Percentiles rank a stretch among this genome's conserved stretches.
Conservation (phyloP, 2,113 vertebrate species). For the Eidolon helvum region DNA sequence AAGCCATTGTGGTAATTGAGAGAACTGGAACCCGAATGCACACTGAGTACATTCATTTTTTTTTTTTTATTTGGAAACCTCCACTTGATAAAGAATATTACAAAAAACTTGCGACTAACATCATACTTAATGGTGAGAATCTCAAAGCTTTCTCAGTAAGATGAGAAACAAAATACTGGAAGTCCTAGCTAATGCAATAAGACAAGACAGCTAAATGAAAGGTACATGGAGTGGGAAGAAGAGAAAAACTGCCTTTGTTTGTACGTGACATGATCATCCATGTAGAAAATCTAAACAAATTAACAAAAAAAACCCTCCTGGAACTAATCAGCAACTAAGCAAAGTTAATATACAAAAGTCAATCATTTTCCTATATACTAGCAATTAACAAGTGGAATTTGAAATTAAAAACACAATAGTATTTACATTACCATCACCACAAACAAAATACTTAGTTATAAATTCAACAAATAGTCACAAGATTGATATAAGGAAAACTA, state of each 20-base stretch:
- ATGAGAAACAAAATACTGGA: not conserved
- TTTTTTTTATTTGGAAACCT: not conserved
- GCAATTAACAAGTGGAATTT: not conserved
- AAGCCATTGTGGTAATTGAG: not conserved
- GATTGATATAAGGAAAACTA: not conserved
- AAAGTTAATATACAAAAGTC: not conserved
- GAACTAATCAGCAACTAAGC: not conserved
- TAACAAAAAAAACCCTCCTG: not conserved
- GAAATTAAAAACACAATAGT: not conserved
- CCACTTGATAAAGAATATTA: not conserved
- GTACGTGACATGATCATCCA: not conserved
- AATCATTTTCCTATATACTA: not conserved
- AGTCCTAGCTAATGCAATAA: not conserved
- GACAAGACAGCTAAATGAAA: not conserved
- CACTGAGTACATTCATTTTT: not conserved
- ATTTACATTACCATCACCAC: not conserved
- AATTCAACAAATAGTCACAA: not conserved
- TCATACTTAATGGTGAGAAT: not conserved
- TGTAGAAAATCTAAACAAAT: not conserved
- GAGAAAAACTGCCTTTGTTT: not conserved
- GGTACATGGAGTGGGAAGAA: not conserved
- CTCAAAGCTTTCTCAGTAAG: not conserved
- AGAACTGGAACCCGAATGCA: not conserved
- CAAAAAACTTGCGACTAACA: not conserved
- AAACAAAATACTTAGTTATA: not conserved